Evolutionary conservation across 2,113 vertebrate species (phyloP).

Genomic region (Cavia porcellus): DNA sequence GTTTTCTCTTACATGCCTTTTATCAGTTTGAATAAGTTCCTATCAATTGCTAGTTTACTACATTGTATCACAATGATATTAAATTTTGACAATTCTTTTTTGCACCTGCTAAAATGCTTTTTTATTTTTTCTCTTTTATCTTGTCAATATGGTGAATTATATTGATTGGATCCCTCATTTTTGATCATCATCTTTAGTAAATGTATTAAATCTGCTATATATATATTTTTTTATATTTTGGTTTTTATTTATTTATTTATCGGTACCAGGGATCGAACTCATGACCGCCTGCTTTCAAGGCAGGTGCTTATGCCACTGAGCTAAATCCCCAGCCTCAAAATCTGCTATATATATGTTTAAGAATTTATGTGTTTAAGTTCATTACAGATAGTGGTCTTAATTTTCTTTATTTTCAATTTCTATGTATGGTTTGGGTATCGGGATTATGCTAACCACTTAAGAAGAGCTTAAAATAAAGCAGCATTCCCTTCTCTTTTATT

Average conservation of each 20-base stretch:
- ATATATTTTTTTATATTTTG: too few relatives aligned
- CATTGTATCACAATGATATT: background rate
- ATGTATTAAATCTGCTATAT: background rate
- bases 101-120: background rate
- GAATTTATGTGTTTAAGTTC: background rate
- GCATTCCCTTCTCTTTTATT: background rate
- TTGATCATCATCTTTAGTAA: conserved; percentile 9
- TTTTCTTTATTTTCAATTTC: background rate
- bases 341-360: background rate
- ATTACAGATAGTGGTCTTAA: background rate
- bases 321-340: too few relatives aligned
- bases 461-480: background rate
- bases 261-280: too few relatives aligned
- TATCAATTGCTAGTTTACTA: background rate
- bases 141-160: background rate
- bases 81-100: conserved; percentile 47
- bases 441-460: background rate
- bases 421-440: background rate
- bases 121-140: conserved; percentile 21
- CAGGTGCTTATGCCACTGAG: too few relatives aligned
- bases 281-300: too few relatives aligned
- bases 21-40: background rate
- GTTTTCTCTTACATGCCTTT: background rate
- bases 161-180: background rate
- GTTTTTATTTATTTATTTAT: too few relatives aligned